These are phyloP conservation scores for Tinea pellionella DNA, from an alignment of 2,888 invertebrate species.

Conservation along the genomic window DNA sequence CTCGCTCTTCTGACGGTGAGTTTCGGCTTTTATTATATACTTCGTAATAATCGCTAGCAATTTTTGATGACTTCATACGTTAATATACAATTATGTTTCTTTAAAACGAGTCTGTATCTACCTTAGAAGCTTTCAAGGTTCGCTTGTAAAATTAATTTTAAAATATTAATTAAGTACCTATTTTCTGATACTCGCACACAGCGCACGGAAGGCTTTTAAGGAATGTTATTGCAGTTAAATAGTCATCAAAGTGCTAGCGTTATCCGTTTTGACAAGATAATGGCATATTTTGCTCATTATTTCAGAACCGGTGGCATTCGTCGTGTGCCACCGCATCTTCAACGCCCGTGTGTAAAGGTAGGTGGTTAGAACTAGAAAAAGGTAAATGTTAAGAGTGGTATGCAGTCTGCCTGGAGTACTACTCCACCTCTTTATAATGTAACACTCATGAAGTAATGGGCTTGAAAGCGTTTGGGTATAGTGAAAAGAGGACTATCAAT, in stretches of 20 bases:
- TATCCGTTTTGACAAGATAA: constrained; percentile 48
- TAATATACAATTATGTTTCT: not conserved
- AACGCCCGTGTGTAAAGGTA: constrained; percentile 39
- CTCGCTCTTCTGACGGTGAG: constrained; percentile 71
- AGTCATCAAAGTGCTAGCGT: constrained; percentile 26
- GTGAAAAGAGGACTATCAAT: too few relatives aligned
- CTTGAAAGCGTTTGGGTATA: too few relatives aligned
- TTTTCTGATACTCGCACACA: too few relatives aligned
- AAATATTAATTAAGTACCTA: not conserved
- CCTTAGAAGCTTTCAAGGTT: not conserved
- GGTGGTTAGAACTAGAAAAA: constrained; percentile 26
- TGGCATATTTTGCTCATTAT: constrained; percentile 67
- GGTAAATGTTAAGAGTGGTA: not conserved
- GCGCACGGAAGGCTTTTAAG: not conserved
- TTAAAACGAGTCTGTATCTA: not conserved
- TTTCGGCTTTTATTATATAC: constrained; percentile 20
- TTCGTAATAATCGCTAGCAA: not conserved
- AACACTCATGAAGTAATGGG: too few relatives aligned
- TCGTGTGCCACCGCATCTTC: constrained; percentile 44
- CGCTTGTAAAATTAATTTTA: not conserved
- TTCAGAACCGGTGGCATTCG: constrained; percentile 62
- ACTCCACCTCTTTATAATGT: too few relatives aligned
- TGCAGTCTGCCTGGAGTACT: too few relatives aligned
- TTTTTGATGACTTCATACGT: constrained; percentile 5
- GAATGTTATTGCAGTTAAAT: not conserved